A percentile compares a stretch with the other conserved stretches of the same genome.
These are phyloP conservation scores for Gila robusta DNA, from an alignment of 2,797 vertebrate genomes.

Conservation along the genomic window DNA sequence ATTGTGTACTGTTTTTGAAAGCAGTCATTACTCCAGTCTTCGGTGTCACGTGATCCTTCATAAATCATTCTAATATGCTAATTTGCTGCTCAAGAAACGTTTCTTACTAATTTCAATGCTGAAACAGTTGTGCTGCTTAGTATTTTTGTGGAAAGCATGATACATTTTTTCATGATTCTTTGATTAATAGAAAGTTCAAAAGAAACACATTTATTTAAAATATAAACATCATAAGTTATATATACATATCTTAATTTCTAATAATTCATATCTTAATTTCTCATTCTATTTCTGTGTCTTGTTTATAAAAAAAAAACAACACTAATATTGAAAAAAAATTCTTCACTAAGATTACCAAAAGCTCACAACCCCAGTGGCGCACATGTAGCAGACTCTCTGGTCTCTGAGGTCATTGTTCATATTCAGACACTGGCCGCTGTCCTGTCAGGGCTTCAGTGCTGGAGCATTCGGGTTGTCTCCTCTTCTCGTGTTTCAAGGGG, in stretches of 20 bases:
- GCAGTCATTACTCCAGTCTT: too few species aligned
- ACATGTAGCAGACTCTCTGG: neutral
- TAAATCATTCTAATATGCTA: neutral
- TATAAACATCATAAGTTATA: neutral
- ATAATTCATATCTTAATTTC: neutral
- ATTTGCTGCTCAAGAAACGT: neutral
- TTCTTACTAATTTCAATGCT: neutral
- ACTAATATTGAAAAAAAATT: neutral
- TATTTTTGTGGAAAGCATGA: neutral
- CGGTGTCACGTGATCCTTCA: neutral
- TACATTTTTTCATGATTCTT: neutral
- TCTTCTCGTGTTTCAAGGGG: constrained; percentile 69
- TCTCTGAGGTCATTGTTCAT: constrained; percentile 39
- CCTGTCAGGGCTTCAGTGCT: constrained; percentile 56
- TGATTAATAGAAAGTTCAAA: neutral
- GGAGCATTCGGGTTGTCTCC: constrained; percentile 59
- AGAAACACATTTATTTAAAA: neutral
- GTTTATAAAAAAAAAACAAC: neutral
- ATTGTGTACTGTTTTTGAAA: neutral
- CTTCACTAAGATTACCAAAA: neutral
- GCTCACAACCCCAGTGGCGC: neutral
- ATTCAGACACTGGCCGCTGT: constrained; percentile 57
- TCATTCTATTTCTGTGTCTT: neutral
- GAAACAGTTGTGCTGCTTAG: neutral
- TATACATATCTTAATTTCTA: neutral